These are phyloP conservation scores for Oscheius sp. DNA, from an alignment of 2,888 invertebrate species.

Conservation along the genomic window DNA sequence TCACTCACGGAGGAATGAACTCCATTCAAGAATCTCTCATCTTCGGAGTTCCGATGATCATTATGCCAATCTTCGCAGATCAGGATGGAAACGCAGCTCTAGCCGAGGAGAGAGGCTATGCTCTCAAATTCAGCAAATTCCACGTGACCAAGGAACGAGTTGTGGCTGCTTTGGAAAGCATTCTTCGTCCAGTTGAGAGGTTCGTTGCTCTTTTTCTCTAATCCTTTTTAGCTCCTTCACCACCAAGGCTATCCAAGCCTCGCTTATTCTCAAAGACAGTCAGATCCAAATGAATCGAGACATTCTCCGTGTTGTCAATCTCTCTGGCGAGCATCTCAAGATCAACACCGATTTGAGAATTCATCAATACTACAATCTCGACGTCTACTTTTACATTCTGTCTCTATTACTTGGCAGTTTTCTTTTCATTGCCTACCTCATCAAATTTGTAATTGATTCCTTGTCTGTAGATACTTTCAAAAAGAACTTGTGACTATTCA, in stretches of 20 bases:
- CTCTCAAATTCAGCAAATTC: conserved; percentile 30
- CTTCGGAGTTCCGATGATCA: conserved; percentile 38
- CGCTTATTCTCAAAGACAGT: conserved; percentile 16
- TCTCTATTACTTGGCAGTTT: background rate
- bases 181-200: conserved; percentile 24
- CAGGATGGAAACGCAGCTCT: conserved; percentile 42
- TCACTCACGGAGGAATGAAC: conserved; percentile 43
- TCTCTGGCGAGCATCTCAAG: conserved; percentile 29
- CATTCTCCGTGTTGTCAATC: conserved; percentile 4
- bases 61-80: conserved; percentile 39
- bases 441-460: background rate
- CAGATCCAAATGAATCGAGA: conserved; percentile 5
- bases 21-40: conserved; percentile 34
- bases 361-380: conserved; percentile 35
- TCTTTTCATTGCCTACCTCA: background rate
- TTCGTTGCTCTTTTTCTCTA: background rate
- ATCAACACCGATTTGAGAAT: conserved; percentile 26
- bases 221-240: conserved; percentile 8
- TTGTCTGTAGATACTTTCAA: too few relatives aligned
- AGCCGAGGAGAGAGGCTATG: conserved; percentile 27
- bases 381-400: conserved; percentile 30
- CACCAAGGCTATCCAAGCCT: conserved; percentile 9
- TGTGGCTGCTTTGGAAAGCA: conserved; percentile 22
- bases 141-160: conserved; percentile 27
- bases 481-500: too few relatives aligned